Base-by-base conservation (phyloP, 2,888 invertebrate genomes). In the Pemphredon lugubris region DNA sequence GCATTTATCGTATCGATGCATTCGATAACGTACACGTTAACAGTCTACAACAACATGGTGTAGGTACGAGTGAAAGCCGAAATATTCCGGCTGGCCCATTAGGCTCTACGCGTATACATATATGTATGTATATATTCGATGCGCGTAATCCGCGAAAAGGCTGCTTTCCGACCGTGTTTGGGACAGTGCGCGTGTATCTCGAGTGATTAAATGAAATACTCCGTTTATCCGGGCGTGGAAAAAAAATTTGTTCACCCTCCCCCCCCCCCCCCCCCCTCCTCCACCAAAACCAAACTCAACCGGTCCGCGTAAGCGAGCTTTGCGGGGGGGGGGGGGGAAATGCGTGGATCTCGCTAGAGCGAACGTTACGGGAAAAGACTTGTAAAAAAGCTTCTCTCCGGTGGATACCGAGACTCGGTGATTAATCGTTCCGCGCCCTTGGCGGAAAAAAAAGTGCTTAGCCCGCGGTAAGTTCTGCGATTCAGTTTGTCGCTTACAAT, bases 11-110 rank as follows among this genome's bases (percentile, higher is more conserved):
- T 67, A 66, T 55, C 67, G 70, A 74, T 74, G 81, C 60, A 70
- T 65, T 77, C 74, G 78, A 77, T 81, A 78, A 81, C 74, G 70
- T 74, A 65, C n/a, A n/a, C n/a, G n/a, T n/a, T n/a, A n/a, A n/a
- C n/a, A n/a, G n/a, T n/a, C n/a, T n/a, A n/a, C n/a, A n/a, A n/a
- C n/a, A n/a, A n/a, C n/a, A n/a, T n/a, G n/a, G n/a, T n/a, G 55
- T 73, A 53, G 54, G 67, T 48, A 53, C 30, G 55, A 44, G 50
- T 48, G 45, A 11, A 37, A 48, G 58, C 54, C 64, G 61, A 77
- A 79, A 75, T 71, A 54, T 72, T 59, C 34, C 13, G 50, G 34
- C 42, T 16, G 42, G 51, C 48, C 57, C 71, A 30, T 71, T 61
- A 5, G 26, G n/a, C n/a, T n/a, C n/a, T n/a, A n/a, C n/a, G n/a